These are phyloP conservation scores for Galemys pyrenaicus DNA, from an alignment of 2,113 vertebrate genomes.

Conservation along the genomic window DNA sequence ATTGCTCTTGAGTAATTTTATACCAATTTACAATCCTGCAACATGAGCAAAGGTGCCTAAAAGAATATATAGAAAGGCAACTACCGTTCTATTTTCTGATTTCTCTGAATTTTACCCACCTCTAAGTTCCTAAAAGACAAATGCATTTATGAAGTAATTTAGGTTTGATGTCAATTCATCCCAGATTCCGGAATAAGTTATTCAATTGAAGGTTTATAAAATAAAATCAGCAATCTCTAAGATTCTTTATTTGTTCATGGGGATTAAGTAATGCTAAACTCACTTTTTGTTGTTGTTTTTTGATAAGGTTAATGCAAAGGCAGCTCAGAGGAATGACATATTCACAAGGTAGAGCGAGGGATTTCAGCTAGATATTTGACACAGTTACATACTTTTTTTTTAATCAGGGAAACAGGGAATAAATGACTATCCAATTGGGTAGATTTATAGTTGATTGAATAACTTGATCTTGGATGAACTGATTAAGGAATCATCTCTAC, in stretches of 20 bases:
- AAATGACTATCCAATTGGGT: not conserved
- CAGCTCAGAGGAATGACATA: not conserved
- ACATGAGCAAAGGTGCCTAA: not conserved
- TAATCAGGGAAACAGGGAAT: not conserved
- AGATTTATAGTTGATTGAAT: not conserved
- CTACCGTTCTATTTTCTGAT: not conserved
- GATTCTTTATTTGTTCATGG: slow-evolving; percentile 27
- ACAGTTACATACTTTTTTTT: not conserved
- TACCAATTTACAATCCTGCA: not conserved
- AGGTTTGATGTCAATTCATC: not conserved
- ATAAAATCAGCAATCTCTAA: not conserved
- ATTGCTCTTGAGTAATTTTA: not conserved
- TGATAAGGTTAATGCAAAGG: not conserved
- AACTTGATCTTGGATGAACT: not conserved
- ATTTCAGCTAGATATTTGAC: not conserved
- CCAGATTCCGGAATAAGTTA: not conserved
- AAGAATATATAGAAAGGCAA: not conserved
- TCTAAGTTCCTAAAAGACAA: not conserved
- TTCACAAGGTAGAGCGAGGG: not conserved
- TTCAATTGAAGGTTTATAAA: not conserved
- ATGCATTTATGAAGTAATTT: not conserved
- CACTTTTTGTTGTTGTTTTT: not conserved
- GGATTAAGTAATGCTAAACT: not conserved
- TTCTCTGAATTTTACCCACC: slow-evolving; percentile 23
- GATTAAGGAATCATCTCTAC: not conserved